Evolutionary conservation across 2,797 vertebrate species (phyloP), one percentile per base, ranked within the genome.

Genomic region (Ptychobarbus kaznakovi): DNA sequence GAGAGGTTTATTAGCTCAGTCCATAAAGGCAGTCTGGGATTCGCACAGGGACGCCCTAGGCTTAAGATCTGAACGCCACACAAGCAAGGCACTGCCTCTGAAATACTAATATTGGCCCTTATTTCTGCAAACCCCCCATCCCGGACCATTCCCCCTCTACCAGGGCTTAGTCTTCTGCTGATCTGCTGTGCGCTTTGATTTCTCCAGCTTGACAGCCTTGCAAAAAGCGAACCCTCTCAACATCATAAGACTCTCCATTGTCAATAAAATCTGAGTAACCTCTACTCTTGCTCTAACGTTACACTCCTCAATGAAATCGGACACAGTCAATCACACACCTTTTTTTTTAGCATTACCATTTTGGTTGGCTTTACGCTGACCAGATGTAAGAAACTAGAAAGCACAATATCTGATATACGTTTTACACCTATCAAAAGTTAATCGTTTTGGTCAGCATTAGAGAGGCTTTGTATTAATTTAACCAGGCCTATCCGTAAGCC

Each of bases 1-100:
- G 92, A 92, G 93, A 92, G 95, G 93, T 95, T 96, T 95, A 95
- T 95, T 95, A 95, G 94, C 89, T 92, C 90, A 92, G 94, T 94
- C 93, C 92, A 94, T 95, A 94, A 95, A 93, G 93, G 92, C 92
- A 93, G 93, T 91, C 91, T 92, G 93, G 94, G 94, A 94, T 93
- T 92, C 92, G 92, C 92, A 91, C 90, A 84, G 92, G 94, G 93
- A 94, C 93, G 91, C 93, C 89, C 85, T 91, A 92, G 94, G 95
- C 94, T 95, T 95, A 95, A 93, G 93, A 91, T 92, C 92, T 90
- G 92, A 94, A 91, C 91, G 86, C 93, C 93, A 94, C 94, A 94
- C 92, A 94, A 93, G 91, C 92, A 92, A 93, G 91, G 90, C 89
- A 79, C 87, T 81, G 89, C 92, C 91, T 94, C 92, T 89, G 90